Evolutionary conservation across 2,113 vertebrate species (phyloP).

Genomic region (Phrynosoma platyrhinos): DNA sequence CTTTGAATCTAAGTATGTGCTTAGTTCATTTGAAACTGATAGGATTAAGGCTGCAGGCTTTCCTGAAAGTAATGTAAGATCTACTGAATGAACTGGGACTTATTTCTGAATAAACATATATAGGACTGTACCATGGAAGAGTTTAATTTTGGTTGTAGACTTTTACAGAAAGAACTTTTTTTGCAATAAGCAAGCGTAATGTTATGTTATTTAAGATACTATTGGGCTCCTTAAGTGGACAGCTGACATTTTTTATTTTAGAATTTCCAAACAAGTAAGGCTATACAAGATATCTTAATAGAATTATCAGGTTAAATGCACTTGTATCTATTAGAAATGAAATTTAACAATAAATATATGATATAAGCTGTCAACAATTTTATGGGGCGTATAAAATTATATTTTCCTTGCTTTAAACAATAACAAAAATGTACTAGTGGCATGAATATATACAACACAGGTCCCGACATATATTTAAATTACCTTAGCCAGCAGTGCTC

Average conservation of each 20-base stretch:
- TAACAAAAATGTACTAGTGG: conserved; percentile 67
- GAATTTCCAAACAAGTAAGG: conserved; percentile 67
- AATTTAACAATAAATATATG: conserved; percentile 73
- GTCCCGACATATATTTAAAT: conserved; percentile 66
- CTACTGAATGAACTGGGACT: neutral
- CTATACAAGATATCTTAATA: conserved; percentile 68
- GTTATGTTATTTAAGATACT: conserved; percentile 64
- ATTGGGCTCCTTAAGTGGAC: conserved; percentile 60
- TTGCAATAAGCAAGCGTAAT: conserved; percentile 69
- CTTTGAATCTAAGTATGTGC: too few relatives aligned
- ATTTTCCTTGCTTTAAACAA: conserved; percentile 70
- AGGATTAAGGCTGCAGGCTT: neutral
- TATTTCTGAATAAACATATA: neutral
- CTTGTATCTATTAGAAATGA: conserved; percentile 69
- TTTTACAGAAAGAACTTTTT: conserved; percentile 74
- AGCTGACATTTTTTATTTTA: conserved; percentile 13
- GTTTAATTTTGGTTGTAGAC: conserved; percentile 31
- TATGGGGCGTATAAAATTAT: conserved; percentile 74
- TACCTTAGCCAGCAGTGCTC: conserved; percentile 72
- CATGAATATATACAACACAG: conserved; percentile 78
- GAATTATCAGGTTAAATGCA: conserved; percentile 61
- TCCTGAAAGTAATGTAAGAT: neutral
- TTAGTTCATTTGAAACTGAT: neutral
- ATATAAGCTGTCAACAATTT: conserved; percentile 69
- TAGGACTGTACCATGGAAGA: neutral